phyloP scores from a whole-genome alignment of 2,888 invertebrate species.

The Polydrusus cervinus region DNA sequence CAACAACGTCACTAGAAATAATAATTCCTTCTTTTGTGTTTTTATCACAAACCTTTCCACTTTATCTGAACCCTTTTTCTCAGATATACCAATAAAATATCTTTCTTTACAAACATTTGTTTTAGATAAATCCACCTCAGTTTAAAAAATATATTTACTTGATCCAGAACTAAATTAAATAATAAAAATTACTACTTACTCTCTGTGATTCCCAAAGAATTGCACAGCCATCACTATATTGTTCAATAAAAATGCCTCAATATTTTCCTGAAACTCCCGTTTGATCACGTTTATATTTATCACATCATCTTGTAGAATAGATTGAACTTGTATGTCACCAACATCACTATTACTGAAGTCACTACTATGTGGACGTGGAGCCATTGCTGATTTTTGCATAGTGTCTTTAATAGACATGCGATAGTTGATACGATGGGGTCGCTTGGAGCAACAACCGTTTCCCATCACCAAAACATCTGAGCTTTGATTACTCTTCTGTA shows the following conservation, averaged over 20 bases:
- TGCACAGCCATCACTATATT: slow-evolving; percentile 84
- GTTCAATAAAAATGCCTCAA: slow-evolving; percentile 83
- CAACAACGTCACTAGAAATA: too few species aligned
- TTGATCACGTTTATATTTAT: slow-evolving; percentile 75
- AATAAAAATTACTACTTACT: slow-evolving; percentile 58
- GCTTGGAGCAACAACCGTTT: slow-evolving; percentile 27
- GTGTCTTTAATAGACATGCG: background rate
- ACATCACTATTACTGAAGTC: slow-evolving; percentile 23
- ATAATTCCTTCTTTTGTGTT: too few species aligned
- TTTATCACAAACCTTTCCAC: too few species aligned
- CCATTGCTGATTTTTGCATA: slow-evolving; percentile 24
- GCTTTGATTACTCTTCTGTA: background rate
- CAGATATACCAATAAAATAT: too few species aligned
- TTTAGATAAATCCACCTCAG: too few species aligned
- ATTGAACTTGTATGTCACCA: slow-evolving; percentile 52
- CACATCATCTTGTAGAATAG: slow-evolving; percentile 71
- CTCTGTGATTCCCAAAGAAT: slow-evolving; percentile 74
- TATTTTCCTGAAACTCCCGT: slow-evolving; percentile 76
- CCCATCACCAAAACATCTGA: slow-evolving; percentile 34
- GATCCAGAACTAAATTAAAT: too few species aligned
- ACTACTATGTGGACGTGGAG: background rate
- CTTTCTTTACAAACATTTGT: too few species aligned
- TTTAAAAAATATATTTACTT: too few species aligned
- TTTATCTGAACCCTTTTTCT: too few species aligned
- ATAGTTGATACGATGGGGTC: background rate